Evolutionary conservation across 2,888 invertebrate species (phyloP), one percentile per base, ranked within the genome.

Genomic region (Eurytoma adleriae): DNA sequence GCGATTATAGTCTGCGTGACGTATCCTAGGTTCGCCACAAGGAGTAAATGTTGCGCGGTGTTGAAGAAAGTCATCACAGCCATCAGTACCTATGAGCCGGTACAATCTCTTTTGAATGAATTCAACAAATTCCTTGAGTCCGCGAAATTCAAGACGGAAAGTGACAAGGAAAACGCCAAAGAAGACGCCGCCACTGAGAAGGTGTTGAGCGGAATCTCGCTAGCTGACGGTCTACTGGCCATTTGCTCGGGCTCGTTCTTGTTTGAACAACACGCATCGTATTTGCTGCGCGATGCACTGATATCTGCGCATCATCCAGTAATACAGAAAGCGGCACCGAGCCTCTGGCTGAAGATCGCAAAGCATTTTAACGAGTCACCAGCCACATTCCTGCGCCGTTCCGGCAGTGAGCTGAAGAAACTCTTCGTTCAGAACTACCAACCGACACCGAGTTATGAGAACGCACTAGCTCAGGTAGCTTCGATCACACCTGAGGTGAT

Each of bases 281-380:
- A 85, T 94, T 95, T 87, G 91, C 93, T 0, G 92, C 95, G 95
- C 76, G 95, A 94, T 79, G 92, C 95, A 5, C 89, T 98, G 40
- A 91, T 95, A 16, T 93, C 95, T 61, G 93, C 95, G 70, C 96
- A 97, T 91, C 95, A 97, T 90, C 96, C 96, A 1, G 92, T 93
- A 57, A 93, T 96, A 57, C 91, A 92, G 30, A 91, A 91, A 27
- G 91, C 92, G 40, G 92, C 93, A 83, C 91, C 92, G 5, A 92
- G 93, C 85, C 91, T 96, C 61, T 98, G 97, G 97, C 89, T 92
- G 68, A 94, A 92, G 82, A 92, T 95, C 62, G 90, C 93, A 3
- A 92, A 92, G 73, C 92, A 93, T 84, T 91, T 95, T 61, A 91
- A 93, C 18, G 91, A 94, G 0, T 92, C 93, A 70, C 93, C 95